phyloP scores from a whole-genome alignment of 2,797 vertebrate species.

The Falco rusticolus region DNA sequence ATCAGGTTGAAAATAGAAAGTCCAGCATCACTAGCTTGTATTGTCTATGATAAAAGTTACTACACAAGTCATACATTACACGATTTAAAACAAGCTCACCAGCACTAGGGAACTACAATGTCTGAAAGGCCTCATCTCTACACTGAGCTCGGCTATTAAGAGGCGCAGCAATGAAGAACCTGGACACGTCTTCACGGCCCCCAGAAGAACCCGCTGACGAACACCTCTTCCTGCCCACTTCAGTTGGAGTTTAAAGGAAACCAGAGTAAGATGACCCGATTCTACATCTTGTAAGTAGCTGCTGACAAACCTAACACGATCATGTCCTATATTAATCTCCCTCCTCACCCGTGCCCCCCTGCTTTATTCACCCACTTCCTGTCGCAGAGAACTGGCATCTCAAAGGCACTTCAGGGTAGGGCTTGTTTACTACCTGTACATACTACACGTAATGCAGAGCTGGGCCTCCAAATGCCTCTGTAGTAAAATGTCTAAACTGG shows the following conservation, averaged over 20 bases:
- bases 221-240: not conserved
- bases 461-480: not conserved
- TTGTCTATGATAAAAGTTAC: not conserved
- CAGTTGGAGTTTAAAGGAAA: not conserved
- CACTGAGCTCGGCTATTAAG: not conserved
- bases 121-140: not conserved
- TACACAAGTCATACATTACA: not conserved
- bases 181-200: not conserved
- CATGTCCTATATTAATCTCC: not conserved
- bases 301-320: not conserved
- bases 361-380: not conserved
- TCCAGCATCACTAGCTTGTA: not conserved
- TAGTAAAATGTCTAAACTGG: not conserved
- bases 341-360: not conserved
- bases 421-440: not conserved
- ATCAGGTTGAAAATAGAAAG: not conserved
- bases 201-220: not conserved
- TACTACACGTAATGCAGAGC: fast-evolving
- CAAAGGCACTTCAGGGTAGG: not conserved
- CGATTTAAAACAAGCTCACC: not conserved
- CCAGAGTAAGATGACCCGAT: not conserved
- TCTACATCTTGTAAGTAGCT: not conserved
- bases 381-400: not conserved
- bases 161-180: not conserved
- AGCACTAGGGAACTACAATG: not conserved